Base-by-base conservation (phyloP, 2,888 invertebrate species). In the Calameuta filiformis region DNA sequence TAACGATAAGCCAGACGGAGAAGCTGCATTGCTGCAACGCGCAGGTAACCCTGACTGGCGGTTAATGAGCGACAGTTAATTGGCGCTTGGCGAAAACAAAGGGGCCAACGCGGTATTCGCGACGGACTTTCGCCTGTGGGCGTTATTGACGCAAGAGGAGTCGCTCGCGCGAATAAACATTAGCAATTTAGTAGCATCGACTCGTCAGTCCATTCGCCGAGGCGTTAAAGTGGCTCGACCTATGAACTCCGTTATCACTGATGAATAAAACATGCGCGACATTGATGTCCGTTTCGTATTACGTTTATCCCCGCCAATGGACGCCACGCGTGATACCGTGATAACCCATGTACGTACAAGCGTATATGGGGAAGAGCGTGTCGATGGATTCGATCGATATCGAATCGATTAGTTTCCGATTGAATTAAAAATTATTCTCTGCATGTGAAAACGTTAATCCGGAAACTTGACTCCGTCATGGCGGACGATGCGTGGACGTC, bases 241-340 rank as follows among this genome's bases (percentile, higher is more conserved):
- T 81, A 75, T 73, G 82, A 81, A 81, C 83, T 81, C 69, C 69
- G 75, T 85, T 81, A 82, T 86, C 82, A 77, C 74, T 73, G 69
- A 79, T 83, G 83, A 85, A 85, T 83, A 82, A 85, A 83, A 83
- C 77, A 86, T 84, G 77, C 9, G 2, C 56, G 56, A 23, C 56
- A 56, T 40, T 6, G 40, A 56, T 56, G 23, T 9, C 56, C 56
- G 56, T 15, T 56, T 56, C 56, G 23, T 23, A 23, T 15, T 56
- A 56, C 56, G 56, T 56, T 56, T 56, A 56, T 56, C 23, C 23
- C 56, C 9, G 6, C 0, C 56, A 23, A 56, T 9, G 2, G 23
- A 1, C 23, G 15, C 2, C 9, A 9, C 9, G 23, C 56, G 23
- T 23, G 23, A 56, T 56, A 56, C 1, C 56, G 33, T 33, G 3